Evolutionary conservation across 2,113 vertebrate species (phyloP), one percentile per base, ranked within the genome.

Genomic region (Labeo rohita): DNA sequence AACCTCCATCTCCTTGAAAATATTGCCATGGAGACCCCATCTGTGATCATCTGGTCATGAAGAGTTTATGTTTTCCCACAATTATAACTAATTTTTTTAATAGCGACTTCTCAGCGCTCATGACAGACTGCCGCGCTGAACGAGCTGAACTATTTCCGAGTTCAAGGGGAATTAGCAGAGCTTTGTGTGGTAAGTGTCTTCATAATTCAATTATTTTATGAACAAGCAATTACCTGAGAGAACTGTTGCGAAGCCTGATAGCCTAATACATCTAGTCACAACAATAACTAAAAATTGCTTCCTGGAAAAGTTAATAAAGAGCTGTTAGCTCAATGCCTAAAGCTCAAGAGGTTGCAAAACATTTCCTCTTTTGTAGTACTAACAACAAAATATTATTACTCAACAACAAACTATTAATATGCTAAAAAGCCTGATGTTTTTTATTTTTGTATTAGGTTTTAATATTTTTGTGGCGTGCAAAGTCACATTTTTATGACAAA

Each of bases 41-140:
- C 76, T 70, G 85, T 83, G 80, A 85, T 89, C 79, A 88, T 89
- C 82, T 63, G 84, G 77, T 89, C 87, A 89, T 50, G 61, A 80
- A 49, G 43, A 89, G 88, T 89, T 89, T 84, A 76, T 90, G 89
- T 90, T 91, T 90, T 87, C 61, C 78, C 86, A 84, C 63, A 86
- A 91, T 90, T 89, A 88, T 87, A 84, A 88, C 88, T 47, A 85
- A 88, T 87, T 86, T 87, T 86, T 88, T 88, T 75, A 89, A 91
- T 89, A 91, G 83, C 74, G 56, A 85, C 82, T 78, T 84, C 89
- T 87, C 81, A 88, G 87, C 73, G 59, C 79, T 47, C 56, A 56
- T 84, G 89, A 83, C 87, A 89, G 87, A 86, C 84, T 66, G 74
- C 54, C 15, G 45, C 43, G 85, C 77, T 74, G 83, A 77, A 87